These are phyloP conservation scores for Trachymyrmex septentrionalis DNA, from an alignment of 1,140 invertebrate genomes.

Conservation along the genomic window DNA sequence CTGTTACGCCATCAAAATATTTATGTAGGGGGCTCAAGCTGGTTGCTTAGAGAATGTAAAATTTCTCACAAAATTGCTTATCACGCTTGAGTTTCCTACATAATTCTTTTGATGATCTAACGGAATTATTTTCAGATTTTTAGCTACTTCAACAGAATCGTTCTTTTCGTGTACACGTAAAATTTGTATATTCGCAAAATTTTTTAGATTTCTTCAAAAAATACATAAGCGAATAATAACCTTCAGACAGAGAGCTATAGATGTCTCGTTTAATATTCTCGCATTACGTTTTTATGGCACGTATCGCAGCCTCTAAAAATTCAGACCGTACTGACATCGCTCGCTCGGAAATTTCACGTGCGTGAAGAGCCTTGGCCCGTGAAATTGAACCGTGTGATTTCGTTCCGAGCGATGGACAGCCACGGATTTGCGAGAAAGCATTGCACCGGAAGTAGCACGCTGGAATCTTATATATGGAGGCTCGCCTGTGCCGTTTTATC, in stretches of 20 bases:
- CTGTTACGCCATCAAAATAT: no score
- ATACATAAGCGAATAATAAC: constrained; percentile 9
- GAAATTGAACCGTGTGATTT: constrained; percentile 80
- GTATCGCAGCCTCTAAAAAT: constrained; percentile 57
- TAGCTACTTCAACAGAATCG: no score
- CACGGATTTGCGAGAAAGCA: constrained; percentile 61
- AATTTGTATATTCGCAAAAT: background rate
- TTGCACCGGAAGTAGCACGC: constrained; percentile 40
- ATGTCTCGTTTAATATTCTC: constrained; percentile 36
- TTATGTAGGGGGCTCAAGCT: no score
- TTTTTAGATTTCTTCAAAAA: background rate
- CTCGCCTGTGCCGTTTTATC: constrained; percentile 30
- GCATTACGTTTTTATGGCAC: constrained; percentile 39
- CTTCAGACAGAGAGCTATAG: background rate
- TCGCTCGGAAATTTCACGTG: constrained; percentile 66
- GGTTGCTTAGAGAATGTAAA: no score
- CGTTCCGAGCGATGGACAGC: constrained; percentile 75
- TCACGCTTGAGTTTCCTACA: no score
- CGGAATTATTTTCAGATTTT: no score
- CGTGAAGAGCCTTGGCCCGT: constrained; percentile 73
- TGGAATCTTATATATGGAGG: constrained; percentile 65
- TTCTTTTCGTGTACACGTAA: background rate
- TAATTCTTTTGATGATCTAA: no score
- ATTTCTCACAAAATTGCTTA: no score
- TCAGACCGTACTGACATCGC: constrained; percentile 41